Percentiles rank a stretch among this genome's conserved stretches.
Conservation (phyloP, 2,888 invertebrate genomes). For the Noctua comes region DNA sequence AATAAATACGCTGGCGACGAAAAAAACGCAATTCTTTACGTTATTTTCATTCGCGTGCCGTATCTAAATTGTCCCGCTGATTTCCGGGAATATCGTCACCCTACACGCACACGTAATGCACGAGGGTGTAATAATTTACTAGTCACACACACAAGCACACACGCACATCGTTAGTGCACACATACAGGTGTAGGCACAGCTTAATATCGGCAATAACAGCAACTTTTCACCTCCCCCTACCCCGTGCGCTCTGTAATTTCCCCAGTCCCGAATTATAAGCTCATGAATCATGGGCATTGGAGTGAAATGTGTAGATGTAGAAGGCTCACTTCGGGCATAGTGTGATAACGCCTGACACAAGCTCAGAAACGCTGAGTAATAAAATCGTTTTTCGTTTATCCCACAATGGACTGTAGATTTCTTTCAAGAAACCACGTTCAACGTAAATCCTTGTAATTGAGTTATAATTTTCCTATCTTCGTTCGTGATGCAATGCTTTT, state of each 20-base stretch:
- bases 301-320: constrained; percentile 34
- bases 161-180: constrained; percentile 44
- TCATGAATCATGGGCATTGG: constrained; percentile 82
- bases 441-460: background rate
- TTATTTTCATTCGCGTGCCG: constrained; percentile 61
- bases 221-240: constrained; percentile 72
- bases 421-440: background rate
- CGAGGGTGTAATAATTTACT: constrained; percentile 80
- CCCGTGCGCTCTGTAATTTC: constrained; percentile 73
- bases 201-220: constrained; percentile 85
- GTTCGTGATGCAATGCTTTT: background rate
- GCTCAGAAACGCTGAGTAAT: background rate
- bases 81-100: constrained; percentile 68
- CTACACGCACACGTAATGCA: constrained; percentile 71
- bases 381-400: background rate
- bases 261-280: constrained; percentile 82
- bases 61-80: constrained; percentile 64
- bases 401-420: background rate
- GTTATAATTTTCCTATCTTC: background rate
- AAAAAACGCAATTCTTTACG: constrained; percentile 45
- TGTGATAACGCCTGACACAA: background rate
- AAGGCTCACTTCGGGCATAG: constrained; percentile 37
- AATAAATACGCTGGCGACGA: constrained; percentile 43
- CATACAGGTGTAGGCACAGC: constrained; percentile 68
- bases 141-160: constrained; percentile 68